Base-by-base conservation (phyloP, 2,888 invertebrate genomes). In the Muscina levida region DNA sequence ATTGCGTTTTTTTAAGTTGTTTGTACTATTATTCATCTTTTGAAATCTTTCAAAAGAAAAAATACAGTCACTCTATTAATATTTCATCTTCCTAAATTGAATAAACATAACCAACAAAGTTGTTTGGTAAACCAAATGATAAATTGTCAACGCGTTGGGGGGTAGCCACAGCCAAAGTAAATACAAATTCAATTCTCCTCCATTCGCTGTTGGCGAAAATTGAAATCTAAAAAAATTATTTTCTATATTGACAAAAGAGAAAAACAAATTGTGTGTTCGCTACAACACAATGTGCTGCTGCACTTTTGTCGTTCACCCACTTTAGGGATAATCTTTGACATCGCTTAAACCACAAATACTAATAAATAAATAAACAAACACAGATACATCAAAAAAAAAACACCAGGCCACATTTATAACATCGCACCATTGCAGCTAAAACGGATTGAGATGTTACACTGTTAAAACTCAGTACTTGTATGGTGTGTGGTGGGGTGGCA, bases 181-280 rank as follows among this genome's bases (percentile, higher is more conserved):
- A 53, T 22, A 31, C 8, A 22, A 53, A 53, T 24, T 53, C 22
- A 22, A 24, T 53, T 53, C 11, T 24, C 13, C 22, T 2, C 8
- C 4, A 8, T 5, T 13, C 53, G 53, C 53, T 53, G 24, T 22
- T 24, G 22, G 13, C 2, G 22, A 10, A 24, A 53, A 53, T 53
- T 22, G 11, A 53, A 53, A 53, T 24, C 22, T 22, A 22, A 53
- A 22, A 53, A 53, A 22, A 22, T 3, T 13, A 13, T 53, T 53
- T 46, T 53, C 13, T 24, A 37, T 13, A 17, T 44, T 48, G 15
- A 66, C 59, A 48, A 13, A 22, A 70, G 62, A 62, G 46, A 6
- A 68, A 59, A 66, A 65, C 53, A 72, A 67, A 68, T 75, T 72
- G 31, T 24, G 46, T 62, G 8, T 72, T 73, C 26, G 48, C 51